Conservation (phyloP, 35 echinoderm and acorn worm species). For the Lytechinus pictus region DNA sequence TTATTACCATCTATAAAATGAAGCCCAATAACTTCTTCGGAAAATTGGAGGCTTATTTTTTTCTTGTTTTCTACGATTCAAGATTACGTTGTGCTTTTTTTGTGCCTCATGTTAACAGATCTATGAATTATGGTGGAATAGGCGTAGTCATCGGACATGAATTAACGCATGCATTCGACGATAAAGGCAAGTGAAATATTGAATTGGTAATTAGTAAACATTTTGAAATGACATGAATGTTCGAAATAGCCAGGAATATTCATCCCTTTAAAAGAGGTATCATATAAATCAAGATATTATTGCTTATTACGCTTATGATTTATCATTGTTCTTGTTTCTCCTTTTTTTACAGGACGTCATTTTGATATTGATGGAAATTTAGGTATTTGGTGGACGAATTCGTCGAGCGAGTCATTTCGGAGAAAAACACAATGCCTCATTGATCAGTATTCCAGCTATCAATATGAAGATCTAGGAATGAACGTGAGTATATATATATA, state of each 20-base stretch:
- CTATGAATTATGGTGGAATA: constrained; percentile 97
- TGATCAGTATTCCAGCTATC: constrained; percentile 74
- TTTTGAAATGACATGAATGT: neutral
- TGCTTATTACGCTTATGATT: too few relatives aligned
- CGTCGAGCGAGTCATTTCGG: constrained; percentile 48
- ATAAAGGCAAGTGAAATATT: constrained; percentile 65
- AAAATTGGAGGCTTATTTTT: too few relatives aligned
- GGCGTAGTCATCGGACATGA: constrained; percentile 97
- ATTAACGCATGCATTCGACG: constrained; percentile 89
- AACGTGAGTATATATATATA: constrained; percentile 72
- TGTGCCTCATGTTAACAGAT: constrained; percentile 59
- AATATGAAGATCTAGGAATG: constrained; percentile 64
- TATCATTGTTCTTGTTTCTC: neutral
- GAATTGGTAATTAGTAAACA: neutral
- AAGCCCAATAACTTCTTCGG: too few relatives aligned
- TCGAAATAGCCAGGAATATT: too few relatives aligned
- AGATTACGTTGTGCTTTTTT: neutral
- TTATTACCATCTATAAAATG: too few relatives aligned
- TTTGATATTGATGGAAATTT: constrained; percentile 78
- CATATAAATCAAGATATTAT: too few relatives aligned
- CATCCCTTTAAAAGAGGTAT: too few relatives aligned
- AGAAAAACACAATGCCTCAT: constrained; percentile 67
- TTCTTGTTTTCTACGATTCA: too few relatives aligned
- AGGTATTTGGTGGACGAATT: constrained; percentile 64
- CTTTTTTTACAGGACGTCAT: constrained; percentile 58